Evolutionary conservation across 2,888 invertebrate genomes (phyloP), one percentile per base, ranked within the genome.

Genomic region (Aporophyla lueneburgensis): DNA sequence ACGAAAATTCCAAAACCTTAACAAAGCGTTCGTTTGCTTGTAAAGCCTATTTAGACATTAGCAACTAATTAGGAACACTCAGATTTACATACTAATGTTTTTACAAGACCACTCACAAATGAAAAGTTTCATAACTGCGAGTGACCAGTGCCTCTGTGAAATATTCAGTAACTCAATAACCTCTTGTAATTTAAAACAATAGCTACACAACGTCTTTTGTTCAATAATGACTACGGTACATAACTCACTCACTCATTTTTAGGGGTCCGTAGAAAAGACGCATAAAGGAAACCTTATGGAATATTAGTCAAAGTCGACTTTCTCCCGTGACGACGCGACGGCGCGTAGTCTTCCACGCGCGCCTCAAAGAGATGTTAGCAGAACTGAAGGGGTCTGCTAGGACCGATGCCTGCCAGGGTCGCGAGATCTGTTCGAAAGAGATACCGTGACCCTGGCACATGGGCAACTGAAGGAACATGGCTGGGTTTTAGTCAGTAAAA

Each of bases 121-220:
- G 59, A 58, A 78, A 56, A 56, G 59, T 71, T 84, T 46, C 81
- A 68, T 33, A 81, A 84, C 61, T 10, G 33, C 77, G 12, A 72
- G 33, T 73, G 72, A 62, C 70, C 74, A 68, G 56, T 69, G 69
- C 40, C 53, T 71, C 62, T 73, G 72, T 82, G 71, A 76, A 76
- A 86, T 74, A 33, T 73, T 74, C 72, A 83, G 69, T 66, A 78
- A 70, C 71, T 84, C 68, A 80, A 84, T 62, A 85, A 77, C 70
- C 77, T 86, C 78, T 85, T 84, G 81, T 80, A 81, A 73, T 80
- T 67, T 49, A 66, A 87, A 43, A 84, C 84, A 87, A 87, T 80
- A 71, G 76, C 63, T 63, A 63, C 61, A 66, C 27, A 56, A 66
- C 53, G 24, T 66, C 78, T 79, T 87, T 88, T 82, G 82, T 86